Evolutionary conservation across 2,113 vertebrate species (phyloP).

Genomic region (Lagenorhynchus albirostris): DNA sequence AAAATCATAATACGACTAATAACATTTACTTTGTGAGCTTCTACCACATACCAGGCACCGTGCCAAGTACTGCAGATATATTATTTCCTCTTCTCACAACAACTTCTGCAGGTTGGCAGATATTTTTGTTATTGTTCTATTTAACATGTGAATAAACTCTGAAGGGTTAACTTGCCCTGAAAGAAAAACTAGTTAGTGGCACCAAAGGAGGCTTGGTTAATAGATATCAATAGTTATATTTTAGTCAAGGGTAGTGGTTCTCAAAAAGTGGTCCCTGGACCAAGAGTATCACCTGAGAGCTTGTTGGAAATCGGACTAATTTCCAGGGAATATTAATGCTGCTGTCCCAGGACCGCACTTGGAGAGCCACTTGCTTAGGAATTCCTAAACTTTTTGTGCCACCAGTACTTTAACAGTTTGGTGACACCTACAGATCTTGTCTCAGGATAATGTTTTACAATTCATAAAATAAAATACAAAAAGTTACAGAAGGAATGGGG

Average conservation of each 20-base stretch:
- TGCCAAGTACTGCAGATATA: not conserved
- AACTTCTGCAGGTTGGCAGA: not conserved
- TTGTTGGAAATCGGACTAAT: not conserved
- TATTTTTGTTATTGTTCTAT: not conserved
- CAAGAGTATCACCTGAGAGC: not conserved
- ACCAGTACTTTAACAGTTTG: not conserved
- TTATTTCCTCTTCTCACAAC: not conserved
- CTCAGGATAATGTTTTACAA: not conserved
- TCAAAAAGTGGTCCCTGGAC: not conserved
- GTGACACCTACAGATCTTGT: not conserved
- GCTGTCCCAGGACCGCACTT: not conserved
- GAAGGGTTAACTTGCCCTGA: not conserved
- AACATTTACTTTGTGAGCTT: not conserved
- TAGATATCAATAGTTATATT: not conserved
- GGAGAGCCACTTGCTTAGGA: not conserved
- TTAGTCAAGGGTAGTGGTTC: not conserved
- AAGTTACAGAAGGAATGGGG: not conserved
- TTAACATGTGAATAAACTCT: constrained; percentile 18
- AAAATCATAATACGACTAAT: not conserved
- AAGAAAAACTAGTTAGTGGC: not conserved
- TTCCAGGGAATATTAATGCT: not conserved
- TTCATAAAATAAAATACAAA: not conserved
- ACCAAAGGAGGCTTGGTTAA: not conserved
- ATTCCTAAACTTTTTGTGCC: not conserved
- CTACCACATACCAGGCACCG: not conserved